A percentile compares a stretch with the other conserved stretches of the same genome.
These are phyloP conservation scores for Anthopleura sola DNA, from an alignment of 64 coral and sea anemone genomes.

Conservation along the genomic window DNA sequence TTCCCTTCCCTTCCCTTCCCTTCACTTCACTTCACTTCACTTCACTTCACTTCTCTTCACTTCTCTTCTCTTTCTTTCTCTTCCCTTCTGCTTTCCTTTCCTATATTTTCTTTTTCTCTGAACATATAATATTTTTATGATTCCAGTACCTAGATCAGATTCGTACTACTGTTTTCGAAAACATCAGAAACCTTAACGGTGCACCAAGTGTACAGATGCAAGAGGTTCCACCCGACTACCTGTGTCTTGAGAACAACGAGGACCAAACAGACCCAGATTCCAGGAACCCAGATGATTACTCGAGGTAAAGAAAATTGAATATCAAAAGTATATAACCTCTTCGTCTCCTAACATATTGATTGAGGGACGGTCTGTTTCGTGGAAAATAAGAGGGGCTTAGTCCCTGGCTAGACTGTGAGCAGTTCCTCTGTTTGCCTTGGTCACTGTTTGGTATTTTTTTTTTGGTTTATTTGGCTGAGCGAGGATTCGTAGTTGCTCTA, in stretches of 20 bases:
- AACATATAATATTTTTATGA: neutral
- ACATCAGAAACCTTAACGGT: constrained; percentile 60
- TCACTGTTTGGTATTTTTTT: too few species aligned
- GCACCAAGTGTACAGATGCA: constrained; percentile 94
- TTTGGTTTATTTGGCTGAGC: too few species aligned
- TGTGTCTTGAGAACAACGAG: constrained; percentile 71
- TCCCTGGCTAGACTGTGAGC: too few species aligned
- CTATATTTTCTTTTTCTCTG: neutral
- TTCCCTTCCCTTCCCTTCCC: neutral
- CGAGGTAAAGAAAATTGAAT: constrained; percentile 22
- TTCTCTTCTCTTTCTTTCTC: neutral
- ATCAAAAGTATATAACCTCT: too few species aligned
- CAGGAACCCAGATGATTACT: constrained; percentile 56
- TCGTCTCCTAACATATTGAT: neutral
- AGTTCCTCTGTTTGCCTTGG: too few species aligned
- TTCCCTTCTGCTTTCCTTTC: neutral
- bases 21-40: too few species aligned
- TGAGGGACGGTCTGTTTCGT: neutral
- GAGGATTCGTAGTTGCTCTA: too few species aligned
- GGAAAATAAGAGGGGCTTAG: too few species aligned
- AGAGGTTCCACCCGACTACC: constrained; percentile 80
- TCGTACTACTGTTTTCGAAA: constrained; percentile 72
- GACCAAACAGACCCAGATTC: constrained; percentile 69
- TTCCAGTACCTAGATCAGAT: constrained; percentile 85
- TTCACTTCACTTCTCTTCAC: neutral